phyloP scores from a whole-genome alignment of 2,797 vertebrate genomes.

The Sebastes baramenuke region DNA sequence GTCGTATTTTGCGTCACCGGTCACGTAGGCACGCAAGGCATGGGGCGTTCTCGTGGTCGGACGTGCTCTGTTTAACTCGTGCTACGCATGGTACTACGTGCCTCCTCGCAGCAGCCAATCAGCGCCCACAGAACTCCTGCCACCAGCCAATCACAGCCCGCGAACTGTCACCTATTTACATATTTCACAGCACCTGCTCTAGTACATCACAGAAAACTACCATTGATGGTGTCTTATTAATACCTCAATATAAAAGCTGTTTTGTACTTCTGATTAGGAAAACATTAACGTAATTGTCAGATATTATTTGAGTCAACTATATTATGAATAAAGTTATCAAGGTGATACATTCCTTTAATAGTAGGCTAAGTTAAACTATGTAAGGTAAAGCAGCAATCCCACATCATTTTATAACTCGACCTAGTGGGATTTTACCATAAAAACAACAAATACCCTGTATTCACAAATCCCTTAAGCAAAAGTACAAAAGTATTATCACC shows the following conservation, averaged over 20 bases:
- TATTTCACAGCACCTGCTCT: constrained; percentile 15
- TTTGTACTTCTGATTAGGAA: not conserved
- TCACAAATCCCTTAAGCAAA: too few relatives aligned
- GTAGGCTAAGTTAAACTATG: not conserved
- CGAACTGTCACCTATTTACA: constrained; percentile 14
- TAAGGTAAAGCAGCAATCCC: not conserved
- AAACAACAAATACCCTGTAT: too few relatives aligned
- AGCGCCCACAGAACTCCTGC: accelerated
- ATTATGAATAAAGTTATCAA: not conserved
- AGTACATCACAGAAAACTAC: constrained; percentile 34
- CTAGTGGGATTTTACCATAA: not conserved
- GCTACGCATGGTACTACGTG: not conserved
- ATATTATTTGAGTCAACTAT: not conserved
- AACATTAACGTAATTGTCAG: not conserved
- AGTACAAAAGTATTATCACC: not conserved
- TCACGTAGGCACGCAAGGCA: not conserved
- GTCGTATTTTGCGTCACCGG: constrained; percentile 17
- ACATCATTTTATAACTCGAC: not conserved
- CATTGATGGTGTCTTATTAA: constrained; percentile 20
- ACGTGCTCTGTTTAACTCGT: not conserved
- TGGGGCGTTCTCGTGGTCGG: not conserved
- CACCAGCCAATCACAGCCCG: constrained; percentile 39
- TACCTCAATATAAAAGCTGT: not conserved
- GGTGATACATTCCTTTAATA: not conserved
- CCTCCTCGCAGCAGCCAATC: constrained; percentile 36